These are phyloP conservation scores for Melanotaenia pygmaea DNA, from an alignment of 2,797 vertebrate species.

Conservation along the genomic window DNA sequence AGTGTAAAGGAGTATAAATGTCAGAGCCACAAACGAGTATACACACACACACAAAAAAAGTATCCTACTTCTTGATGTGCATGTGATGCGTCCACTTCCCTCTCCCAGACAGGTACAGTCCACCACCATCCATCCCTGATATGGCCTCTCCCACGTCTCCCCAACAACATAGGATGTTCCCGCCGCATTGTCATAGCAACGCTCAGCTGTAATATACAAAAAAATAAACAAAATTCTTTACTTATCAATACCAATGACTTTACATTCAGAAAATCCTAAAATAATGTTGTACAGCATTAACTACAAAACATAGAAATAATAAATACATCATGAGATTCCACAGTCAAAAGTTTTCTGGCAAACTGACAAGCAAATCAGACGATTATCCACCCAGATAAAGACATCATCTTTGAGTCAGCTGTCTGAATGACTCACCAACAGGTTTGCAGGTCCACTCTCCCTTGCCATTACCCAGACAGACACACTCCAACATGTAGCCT, in stretches of 20 bases:
- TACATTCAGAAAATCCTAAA: neutral
- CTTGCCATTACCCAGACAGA: slow-evolving; percentile 96
- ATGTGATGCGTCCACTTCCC: slow-evolving; percentile 95
- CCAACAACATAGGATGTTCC: slow-evolving; percentile 92
- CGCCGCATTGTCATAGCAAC: slow-evolving; percentile 91
- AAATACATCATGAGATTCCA: neutral
- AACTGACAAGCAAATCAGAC: neutral
- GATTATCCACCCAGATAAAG: neutral
- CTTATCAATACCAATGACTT: neutral
- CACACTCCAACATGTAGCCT: slow-evolving; percentile 96
- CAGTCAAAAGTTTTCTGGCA: neutral
- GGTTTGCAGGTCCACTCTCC: slow-evolving; percentile 99
- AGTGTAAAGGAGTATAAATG: neutral
- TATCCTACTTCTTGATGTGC: slow-evolving; percentile 92
- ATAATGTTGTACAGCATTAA: neutral
- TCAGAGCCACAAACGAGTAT: no score
- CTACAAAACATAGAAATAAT: neutral
- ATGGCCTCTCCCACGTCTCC: slow-evolving; percentile 96
- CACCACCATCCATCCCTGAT: slow-evolving; percentile 98
- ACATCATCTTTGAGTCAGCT: slow-evolving; percentile 17
- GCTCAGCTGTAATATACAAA: slow-evolving; percentile 85
- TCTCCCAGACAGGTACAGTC: slow-evolving; percentile 98
- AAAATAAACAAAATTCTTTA: neutral
- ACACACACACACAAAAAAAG: neutral
- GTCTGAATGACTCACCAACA: slow-evolving; percentile 84